These are phyloP conservation scores for Dynastes grantii DNA, from an alignment of 2,888 invertebrate species.

Conservation along the genomic window DNA sequence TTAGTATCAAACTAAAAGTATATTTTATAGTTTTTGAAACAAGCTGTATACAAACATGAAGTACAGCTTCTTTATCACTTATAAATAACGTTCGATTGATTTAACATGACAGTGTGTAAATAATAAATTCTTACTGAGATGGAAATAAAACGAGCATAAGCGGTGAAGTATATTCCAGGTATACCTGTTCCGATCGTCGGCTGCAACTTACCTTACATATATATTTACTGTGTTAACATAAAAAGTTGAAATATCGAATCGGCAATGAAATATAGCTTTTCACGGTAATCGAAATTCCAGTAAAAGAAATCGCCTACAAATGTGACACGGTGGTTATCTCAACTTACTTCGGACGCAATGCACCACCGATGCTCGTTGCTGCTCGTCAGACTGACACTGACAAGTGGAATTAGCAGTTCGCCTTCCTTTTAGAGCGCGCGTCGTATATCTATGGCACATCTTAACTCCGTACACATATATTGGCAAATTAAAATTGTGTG, in stretches of 20 bases:
- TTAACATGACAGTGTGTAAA: conserved; percentile 31
- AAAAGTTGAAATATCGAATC: conserved; percentile 51
- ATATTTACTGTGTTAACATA: conserved; percentile 41
- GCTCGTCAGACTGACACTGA: conserved; percentile 51
- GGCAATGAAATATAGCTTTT: conserved; percentile 49
- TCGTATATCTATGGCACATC: conserved; percentile 53
- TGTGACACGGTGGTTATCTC: conserved; percentile 45
- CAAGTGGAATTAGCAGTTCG: conserved; percentile 53
- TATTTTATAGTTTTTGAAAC: too few relatives aligned
- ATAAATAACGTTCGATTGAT: conserved; percentile 19
- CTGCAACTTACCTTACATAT: not conserved
- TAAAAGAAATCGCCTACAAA: conserved; percentile 43
- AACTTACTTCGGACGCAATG: conserved; percentile 27
- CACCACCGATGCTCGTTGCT: conserved; percentile 29
- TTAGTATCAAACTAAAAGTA: too few relatives aligned
- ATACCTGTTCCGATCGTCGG: conserved; percentile 27
- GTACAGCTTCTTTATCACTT: conserved; percentile 10
- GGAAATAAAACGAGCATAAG: conserved; percentile 12
- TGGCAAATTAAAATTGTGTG: conserved; percentile 62
- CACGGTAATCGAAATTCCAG: conserved; percentile 45
- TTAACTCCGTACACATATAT: conserved; percentile 54
- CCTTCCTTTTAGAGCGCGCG: conserved; percentile 50
- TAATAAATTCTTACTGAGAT: conserved; percentile 7
- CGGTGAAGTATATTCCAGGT: conserved; percentile 2
- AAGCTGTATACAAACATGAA: too few relatives aligned